Percentiles rank a stretch among this genome's conserved stretches.
phyloP scores from a whole-genome alignment of 2,113 vertebrate genomes.

The Scytalopus superciliaris region DNA sequence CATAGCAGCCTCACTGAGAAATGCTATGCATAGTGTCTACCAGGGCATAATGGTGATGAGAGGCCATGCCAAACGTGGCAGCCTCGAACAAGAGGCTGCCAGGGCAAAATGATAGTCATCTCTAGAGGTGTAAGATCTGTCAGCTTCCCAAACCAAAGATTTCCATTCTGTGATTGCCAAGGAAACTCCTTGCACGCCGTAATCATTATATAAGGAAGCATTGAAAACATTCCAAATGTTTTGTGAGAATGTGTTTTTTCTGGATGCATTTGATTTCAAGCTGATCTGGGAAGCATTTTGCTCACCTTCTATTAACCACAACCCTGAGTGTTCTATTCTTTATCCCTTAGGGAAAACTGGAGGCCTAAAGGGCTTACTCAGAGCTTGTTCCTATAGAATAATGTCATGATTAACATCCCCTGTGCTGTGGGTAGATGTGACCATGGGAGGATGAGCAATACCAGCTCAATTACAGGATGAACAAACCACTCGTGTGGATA shows the following conservation, averaged over 20 bases:
- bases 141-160: constrained; percentile 21
- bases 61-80: constrained; percentile 1
- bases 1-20: background rate
- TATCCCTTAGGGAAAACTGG: background rate
- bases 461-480: background rate
- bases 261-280: background rate
- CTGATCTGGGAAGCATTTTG: background rate
- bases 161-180: background rate
- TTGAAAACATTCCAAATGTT: background rate
- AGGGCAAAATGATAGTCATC: constrained; percentile 4
- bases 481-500: background rate
- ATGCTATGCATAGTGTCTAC: background rate
- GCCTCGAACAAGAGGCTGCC: background rate
- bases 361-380: background rate
- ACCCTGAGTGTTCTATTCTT: background rate
- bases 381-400: background rate
- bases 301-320: background rate
- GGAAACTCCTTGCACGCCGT: background rate
- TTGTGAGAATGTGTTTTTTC: background rate
- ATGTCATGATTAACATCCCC: background rate
- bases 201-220: background rate
- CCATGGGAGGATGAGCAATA: rapidly evolving
- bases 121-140: background rate
- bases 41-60: background rate
- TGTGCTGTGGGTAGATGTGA: background rate